Conservation (phyloP, 2,113 vertebrate genomes). For the Chionodraco myersi region DNA sequence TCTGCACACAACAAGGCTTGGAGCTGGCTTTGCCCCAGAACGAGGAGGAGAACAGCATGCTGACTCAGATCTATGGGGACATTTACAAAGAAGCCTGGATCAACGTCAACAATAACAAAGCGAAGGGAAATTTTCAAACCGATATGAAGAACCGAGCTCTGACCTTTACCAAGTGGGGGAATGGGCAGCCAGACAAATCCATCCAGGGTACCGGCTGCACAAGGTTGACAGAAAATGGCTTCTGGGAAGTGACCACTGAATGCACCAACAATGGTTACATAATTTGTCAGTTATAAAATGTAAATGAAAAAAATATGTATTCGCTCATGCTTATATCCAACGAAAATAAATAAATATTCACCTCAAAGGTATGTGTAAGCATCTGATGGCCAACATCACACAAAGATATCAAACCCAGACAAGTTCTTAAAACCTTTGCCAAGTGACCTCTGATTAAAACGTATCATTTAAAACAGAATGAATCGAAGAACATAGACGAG, state of each 20-base stretch:
- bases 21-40: constrained; percentile 48
- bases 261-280: constrained; percentile 39
- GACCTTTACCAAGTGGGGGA: constrained; percentile 50
- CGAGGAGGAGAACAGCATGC: constrained; percentile 26
- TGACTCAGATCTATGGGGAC: constrained; percentile 17
- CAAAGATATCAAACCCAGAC: no score
- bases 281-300: constrained; percentile 41
- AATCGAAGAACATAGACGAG: no score
- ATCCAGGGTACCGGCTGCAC: constrained; percentile 49
- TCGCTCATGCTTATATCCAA: no score
- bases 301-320: no score
- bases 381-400: no score
- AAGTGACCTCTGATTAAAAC: no score
- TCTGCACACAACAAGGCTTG: constrained; percentile 38
- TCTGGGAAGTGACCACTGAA: constrained; percentile 19
- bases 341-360: no score
- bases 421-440: no score
- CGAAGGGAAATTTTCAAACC: constrained; percentile 17
- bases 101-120: constrained; percentile 31
- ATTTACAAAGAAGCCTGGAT: constrained; percentile 25
- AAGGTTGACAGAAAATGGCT: constrained; percentile 13
- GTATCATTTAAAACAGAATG: no score
- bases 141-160: constrained; percentile 34
- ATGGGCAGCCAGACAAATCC: constrained; percentile 39
- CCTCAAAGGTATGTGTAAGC: no score